phyloP scores from a whole-genome alignment of 2,797 vertebrate species.

The Enteromius mattozi region DNA sequence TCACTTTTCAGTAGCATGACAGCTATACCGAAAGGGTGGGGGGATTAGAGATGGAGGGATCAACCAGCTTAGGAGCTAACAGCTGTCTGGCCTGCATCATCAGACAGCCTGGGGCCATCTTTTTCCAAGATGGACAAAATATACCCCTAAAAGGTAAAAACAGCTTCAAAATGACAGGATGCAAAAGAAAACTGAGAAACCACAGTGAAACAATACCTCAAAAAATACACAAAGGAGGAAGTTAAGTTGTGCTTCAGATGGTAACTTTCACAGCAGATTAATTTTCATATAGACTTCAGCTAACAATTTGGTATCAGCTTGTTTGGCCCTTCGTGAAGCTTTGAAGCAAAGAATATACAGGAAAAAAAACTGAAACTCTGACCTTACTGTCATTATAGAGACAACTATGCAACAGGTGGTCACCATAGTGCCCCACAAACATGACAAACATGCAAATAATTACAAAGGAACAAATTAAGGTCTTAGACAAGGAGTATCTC shows the following conservation, averaged over 20 bases:
- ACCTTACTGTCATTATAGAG: neutral
- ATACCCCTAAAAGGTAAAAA: neutral
- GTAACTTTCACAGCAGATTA: neutral
- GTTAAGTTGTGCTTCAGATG: neutral
- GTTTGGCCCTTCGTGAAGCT: neutral
- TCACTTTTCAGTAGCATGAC: neutral
- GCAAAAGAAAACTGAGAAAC: neutral
- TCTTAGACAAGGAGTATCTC: neutral
- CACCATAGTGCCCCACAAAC: neutral
- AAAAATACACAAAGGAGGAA: neutral
- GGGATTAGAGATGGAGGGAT: conserved; percentile 54
- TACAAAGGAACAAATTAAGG: conserved; percentile 2
- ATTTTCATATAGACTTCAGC: neutral
- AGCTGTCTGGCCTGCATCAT: conserved; percentile 46
- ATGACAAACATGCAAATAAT: neutral
- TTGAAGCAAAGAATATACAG: neutral
- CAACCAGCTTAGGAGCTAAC: conserved; percentile 50
- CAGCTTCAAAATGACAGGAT: neutral
- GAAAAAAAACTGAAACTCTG: neutral
- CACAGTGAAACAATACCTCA: neutral
- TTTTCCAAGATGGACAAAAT: conserved; percentile 26
- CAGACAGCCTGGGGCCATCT: conserved; percentile 19
- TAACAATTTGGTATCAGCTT: neutral
- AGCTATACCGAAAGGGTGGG: neutral
- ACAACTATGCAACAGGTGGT: neutral